Base-by-base conservation (phyloP, 2,888 invertebrate species). In the Drosophila aldrichi region DNA sequence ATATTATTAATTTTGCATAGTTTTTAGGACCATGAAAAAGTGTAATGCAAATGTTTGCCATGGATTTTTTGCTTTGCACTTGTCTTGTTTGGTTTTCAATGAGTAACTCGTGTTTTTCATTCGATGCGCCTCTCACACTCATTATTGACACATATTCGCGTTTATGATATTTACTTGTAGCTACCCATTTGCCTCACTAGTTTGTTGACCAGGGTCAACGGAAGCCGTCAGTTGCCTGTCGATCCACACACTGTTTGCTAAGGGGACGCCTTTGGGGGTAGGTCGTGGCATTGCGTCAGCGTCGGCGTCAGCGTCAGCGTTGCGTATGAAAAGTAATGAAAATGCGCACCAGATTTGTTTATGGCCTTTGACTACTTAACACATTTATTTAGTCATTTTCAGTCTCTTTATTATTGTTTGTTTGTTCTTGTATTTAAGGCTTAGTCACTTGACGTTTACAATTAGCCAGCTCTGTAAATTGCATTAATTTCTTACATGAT, bases 121-220 rank as follows among this genome's bases (percentile, higher is more conserved):
- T 49, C 44, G 34, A 65, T 54, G 22, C 36, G 46, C 40, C 40
- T 62, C 44, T 54, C 34, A 20, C 40, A 25, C 63, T 59, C 64
- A 62, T 68, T 76, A 82, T 76, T 81, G 79, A 81, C 73, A 84
- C 67, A 73, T 72, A 68, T 77, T 77, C 69, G 62, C 44, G 61
- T 67, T 75, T 66, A 72, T 66, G 65, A 60, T 70, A 80, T 79
- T 79, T 74, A 65, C 70, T 82, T 48, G 48, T 52, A 46, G 74
- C 61, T 43, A 38, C 61, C 51, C 67, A 64, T 71, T 80, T 68
- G 63, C 38, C 56, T 63, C 48, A 32, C 55, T 52, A 74, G 86
- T 77, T 80, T 86, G 70, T 82, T 86, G 82, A 82, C 75, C 86
- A 82, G 78, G 82, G 82, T 78, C 86, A 83, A 86, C 82, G 82